These are phyloP conservation scores for Oreotragus oreotragus DNA, from an alignment of 2,113 vertebrate genomes.

Conservation along the genomic window DNA sequence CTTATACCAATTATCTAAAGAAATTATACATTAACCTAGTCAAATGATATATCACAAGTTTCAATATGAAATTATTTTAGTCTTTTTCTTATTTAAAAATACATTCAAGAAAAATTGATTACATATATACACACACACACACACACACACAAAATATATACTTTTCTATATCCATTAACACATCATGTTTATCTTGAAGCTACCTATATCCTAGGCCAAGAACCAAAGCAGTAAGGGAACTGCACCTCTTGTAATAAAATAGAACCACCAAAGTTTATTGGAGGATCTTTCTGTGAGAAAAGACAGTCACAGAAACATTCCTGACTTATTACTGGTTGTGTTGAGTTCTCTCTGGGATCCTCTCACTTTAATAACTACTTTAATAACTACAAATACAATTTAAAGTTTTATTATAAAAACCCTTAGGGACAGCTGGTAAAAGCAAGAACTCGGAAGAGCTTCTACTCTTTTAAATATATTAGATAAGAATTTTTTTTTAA, in stretches of 20 bases:
- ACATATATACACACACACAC: neutral
- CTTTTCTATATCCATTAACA: neutral
- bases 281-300: neutral
- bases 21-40: neutral
- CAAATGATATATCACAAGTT: neutral
- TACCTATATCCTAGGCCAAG: neutral
- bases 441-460: neutral
- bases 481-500: too few species aligned
- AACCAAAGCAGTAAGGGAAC: neutral
- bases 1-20: neutral
- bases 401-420: conserved; percentile 10
- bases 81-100: conserved; percentile 2
- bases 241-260: neutral
- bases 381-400: neutral
- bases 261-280: neutral
- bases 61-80: neutral
- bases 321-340: neutral
- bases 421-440: neutral
- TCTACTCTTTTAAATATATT: neutral
- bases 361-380: neutral
- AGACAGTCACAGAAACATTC: neutral
- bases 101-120: neutral
- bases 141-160: neutral
- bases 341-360: neutral
- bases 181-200: neutral